Evolutionary conservation across 2,797 vertebrate genomes (phyloP), one percentile per base, ranked within the genome.

Genomic region (Galagoides demidoff): DNA sequence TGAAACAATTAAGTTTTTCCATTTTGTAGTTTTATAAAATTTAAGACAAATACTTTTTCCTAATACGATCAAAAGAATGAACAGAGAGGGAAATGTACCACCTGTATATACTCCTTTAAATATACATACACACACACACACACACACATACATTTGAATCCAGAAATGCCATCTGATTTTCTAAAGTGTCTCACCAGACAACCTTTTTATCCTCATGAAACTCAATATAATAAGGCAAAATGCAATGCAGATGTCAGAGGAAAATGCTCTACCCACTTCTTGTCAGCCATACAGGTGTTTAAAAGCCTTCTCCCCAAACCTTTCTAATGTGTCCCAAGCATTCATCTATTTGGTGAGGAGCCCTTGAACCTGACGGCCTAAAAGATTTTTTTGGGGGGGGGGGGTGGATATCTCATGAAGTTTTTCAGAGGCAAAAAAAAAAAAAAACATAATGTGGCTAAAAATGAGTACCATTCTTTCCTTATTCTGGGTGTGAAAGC

Each of bases 131-230:
- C 11, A 81, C 2, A 27, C 14, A 57, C 7, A 16, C n/a, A 23
- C 63, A 74, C 14, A 57, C 7, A 16, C n/a, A 23, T 52, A 74
- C 49, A 63, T 63, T 76, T 71, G 59, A 57, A 89, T 96, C 52
- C 66, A 92, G 45, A 97, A 94, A 81, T 89, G 64, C 59, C 29
- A 90, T 89, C 90, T 73, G 85, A 8, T 95, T 96, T 92, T 95
- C 74, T 87, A 55, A 96, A 95, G 49, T 86, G 23, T 89, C 88
- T 91, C 14, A 0, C 55, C 68, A 63, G 0, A 20, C 76, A 86
- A 70, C 27, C 73, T 94, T 96, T 96, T 95, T 89, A 52, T 77
- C 43, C 70, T 66, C 71, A 70, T 70, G 84, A 84, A 95, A 70
- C 22, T 84, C 61, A 78, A 34, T 39, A 90, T 63, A 81, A 89